Conservation (phyloP, 2,797 vertebrate genomes). For the Linurgus olivaceus region DNA sequence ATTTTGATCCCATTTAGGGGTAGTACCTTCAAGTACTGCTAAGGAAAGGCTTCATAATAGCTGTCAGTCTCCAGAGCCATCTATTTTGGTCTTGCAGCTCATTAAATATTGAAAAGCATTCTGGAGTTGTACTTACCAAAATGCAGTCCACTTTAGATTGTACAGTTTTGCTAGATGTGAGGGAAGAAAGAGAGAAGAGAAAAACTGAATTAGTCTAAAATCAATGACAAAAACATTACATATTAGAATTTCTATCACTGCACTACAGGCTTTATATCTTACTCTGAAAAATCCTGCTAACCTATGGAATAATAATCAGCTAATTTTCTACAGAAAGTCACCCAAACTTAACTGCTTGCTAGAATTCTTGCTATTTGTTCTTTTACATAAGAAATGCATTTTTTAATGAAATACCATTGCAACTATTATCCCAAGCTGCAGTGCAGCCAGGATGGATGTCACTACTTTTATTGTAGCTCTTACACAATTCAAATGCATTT, state of each 20-base stretch:
- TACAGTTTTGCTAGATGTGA: conserved; percentile 92
- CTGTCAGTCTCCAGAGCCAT: not conserved
- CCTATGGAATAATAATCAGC: not conserved
- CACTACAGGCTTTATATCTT: not conserved
- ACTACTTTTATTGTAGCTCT: not conserved
- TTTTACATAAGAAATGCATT: not conserved
- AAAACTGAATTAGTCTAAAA: conserved; percentile 62
- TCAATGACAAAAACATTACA: conserved; percentile 2
- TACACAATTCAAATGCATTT: not conserved
- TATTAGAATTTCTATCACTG: not conserved
- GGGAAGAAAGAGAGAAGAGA: conserved; percentile 73
- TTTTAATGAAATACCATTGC: not conserved
- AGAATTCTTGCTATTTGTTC: not conserved
- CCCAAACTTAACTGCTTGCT: not conserved
- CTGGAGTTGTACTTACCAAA: conserved; percentile 88
- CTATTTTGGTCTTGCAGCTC: not conserved
- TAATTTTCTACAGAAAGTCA: not conserved
- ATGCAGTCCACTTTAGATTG: conserved; percentile 99
- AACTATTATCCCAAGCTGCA: not conserved
- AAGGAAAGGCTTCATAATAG: not conserved
- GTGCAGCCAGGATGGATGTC: not conserved
- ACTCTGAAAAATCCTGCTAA: not conserved
- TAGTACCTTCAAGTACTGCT: not conserved
- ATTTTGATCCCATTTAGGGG: not conserved
- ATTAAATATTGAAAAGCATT: conserved; percentile 48